Conservation (phyloP, 2,888 invertebrate species). For the Cheilosia impressa region DNA sequence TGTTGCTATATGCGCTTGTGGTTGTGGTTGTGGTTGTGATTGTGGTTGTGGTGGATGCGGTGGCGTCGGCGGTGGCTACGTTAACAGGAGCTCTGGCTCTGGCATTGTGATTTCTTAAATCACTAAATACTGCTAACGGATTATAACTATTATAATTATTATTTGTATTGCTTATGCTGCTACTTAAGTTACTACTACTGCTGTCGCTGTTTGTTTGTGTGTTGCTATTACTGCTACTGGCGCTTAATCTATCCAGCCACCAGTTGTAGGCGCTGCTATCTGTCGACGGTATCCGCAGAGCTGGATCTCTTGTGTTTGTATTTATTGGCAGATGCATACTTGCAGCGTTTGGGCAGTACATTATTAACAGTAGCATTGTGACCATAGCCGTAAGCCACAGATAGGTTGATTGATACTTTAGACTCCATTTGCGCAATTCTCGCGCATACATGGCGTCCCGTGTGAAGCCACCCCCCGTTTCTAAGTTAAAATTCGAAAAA, state of each 20-base stretch:
- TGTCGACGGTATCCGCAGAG: constrained; percentile 53
- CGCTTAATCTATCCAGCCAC: constrained; percentile 62
- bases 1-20: constrained; percentile 58
- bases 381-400: constrained; percentile 82
- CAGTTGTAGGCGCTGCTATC: constrained; percentile 69
- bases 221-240: constrained; percentile 55
- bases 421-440: constrained; percentile 84
- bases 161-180: constrained; percentile 69
- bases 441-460: constrained; percentile 84
- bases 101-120: constrained; percentile 74
- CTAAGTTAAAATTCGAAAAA: constrained; percentile 61
- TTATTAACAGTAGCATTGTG: constrained; percentile 82
- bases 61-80: constrained; percentile 46
- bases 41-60: constrained; percentile 36
- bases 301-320: constrained; percentile 72
- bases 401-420: constrained; percentile 84
- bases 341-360: constrained; percentile 80
- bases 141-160: constrained; percentile 68
- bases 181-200: constrained; percentile 77
- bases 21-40: constrained; percentile 25
- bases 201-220: constrained; percentile 72
- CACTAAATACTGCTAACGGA: constrained; percentile 74
- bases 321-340: constrained; percentile 78
- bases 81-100: constrained; percentile 73
- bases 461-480: constrained; percentile 75